Evolutionary conservation across 2,888 invertebrate species (phyloP).

Genomic region (Heliconius hortense): DNA sequence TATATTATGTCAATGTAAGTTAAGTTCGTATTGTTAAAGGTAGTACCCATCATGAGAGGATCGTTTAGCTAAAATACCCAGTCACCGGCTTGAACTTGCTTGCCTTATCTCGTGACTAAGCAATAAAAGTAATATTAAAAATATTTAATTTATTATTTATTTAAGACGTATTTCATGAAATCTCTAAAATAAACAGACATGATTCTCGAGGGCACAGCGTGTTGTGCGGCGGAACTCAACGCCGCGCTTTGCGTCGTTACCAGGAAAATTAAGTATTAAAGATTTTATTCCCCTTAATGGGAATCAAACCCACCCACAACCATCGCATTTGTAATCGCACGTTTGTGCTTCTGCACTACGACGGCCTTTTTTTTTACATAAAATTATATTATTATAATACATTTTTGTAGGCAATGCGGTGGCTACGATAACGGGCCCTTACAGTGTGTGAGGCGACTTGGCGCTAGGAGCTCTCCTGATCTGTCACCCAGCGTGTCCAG

Average conservation of each 20-base stretch:
- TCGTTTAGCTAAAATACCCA: background rate
- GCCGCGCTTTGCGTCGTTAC: too few species aligned
- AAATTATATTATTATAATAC: background rate
- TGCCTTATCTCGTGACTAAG: slow-evolving; percentile 11
- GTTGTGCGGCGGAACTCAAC: too few species aligned
- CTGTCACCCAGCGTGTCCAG: slow-evolving; percentile 67
- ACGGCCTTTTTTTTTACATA: background rate
- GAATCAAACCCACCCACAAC: too few species aligned
- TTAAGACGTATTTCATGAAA: background rate
- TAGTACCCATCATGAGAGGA: background rate
- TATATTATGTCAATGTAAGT: background rate
- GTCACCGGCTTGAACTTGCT: background rate
- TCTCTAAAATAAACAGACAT: too few species aligned
- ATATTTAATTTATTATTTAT: slow-evolving; percentile 5
- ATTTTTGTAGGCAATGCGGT: slow-evolving; percentile 64
- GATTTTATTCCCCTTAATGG: too few species aligned
- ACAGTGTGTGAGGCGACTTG: slow-evolving; percentile 61
- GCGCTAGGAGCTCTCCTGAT: slow-evolving; percentile 70
- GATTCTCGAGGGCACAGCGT: too few species aligned
- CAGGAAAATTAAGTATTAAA: too few species aligned
- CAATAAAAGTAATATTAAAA: background rate
- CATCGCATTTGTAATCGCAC: too few species aligned
- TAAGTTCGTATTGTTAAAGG: background rate
- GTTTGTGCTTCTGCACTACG: too few species aligned
- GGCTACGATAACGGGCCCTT: slow-evolving; percentile 66